Conservation (phyloP, 2,888 invertebrate genomes). For the Teinopalpus imperialis region DNA sequence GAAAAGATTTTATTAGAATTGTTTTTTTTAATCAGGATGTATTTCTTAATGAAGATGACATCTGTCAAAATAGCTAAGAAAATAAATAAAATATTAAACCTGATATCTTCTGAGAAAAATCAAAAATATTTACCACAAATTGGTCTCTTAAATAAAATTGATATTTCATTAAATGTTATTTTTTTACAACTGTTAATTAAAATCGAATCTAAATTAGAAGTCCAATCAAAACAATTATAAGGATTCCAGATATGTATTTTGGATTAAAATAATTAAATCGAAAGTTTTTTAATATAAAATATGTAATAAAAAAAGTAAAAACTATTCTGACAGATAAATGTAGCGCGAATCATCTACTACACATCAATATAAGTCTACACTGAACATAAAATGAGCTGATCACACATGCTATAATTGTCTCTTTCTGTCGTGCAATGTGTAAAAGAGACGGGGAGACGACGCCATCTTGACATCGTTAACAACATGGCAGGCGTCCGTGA, state of each 20-base stretch:
- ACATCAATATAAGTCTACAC: conserved; percentile 7
- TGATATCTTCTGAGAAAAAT: too few species aligned
- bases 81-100: too few species aligned
- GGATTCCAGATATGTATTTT: too few species aligned
- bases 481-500: conserved; percentile 33
- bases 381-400: neutral
- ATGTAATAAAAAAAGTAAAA: conserved; percentile 2
- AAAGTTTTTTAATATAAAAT: neutral
- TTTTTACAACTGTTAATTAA: too few species aligned
- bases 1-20: conserved; percentile 38
- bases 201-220: too few species aligned
- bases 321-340: conserved; percentile 15
- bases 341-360: conserved; percentile 13
- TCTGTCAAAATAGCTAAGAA: conserved; percentile 22
- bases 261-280: too few species aligned
- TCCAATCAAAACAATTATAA: too few species aligned
- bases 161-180: too few species aligned
- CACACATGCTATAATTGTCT: conserved; percentile 18
- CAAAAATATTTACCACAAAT: too few species aligned
- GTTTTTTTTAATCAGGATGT: conserved; percentile 20
- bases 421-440: conserved; percentile 26
- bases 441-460: conserved; percentile 13
- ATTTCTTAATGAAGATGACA: conserved; percentile 15
- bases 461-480: conserved; percentile 30
- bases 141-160: too few species aligned